Base-by-base conservation (phyloP, 2,113 vertebrate species). In the Struthio camelus region DNA sequence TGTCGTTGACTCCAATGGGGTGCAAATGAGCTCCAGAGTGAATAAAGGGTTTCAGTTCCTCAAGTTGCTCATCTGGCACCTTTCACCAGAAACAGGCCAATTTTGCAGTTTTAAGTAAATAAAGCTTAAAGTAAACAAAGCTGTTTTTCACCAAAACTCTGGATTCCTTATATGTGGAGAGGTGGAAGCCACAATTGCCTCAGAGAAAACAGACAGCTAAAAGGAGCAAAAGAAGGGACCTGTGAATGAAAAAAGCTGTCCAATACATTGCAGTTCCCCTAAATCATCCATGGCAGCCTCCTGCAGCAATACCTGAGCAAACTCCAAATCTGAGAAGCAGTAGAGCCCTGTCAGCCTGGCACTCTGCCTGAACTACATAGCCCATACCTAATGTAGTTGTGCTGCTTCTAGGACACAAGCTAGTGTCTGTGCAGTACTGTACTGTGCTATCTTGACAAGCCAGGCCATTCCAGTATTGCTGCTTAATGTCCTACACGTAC, bases 1-100 rank as follows among this genome's bases (percentile, higher is more conserved):
- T 97, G 96, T 96, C 92, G 8, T 51, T 79, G 95, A 38, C 77
- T 96, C 92, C 88, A 13, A 30, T 84, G 88, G 90, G 94, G 90
- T 94, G 94, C 95, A 82, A 92, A 79, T 19, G 56, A 93, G 95
- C 46, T 85, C 92, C 91, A 34, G 86, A 28, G 36, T 2, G 86
- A 96, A 97, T 93, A 97, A 96, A 95, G 96, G 40, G 94, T 95
- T 97, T 96, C 86, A 96, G 96, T 97, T 96, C 89, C 96, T 92
- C 61, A 53, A 92, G 94, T 53, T 13, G 62, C 72, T 95, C 94
- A 79, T 80, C 95, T 97, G 96, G 95, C 95, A 96, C 94, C 94
- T 97, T 93, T 92, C 77, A 28, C 73, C 84, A 85, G 92, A 89
- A 82, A 93, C 90, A 58, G 94, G 94, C 96, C 96, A 86, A 79